Evolutionary conservation across 2,113 vertebrate species (phyloP).

Genomic region (Aspidoscelis tigris): DNA sequence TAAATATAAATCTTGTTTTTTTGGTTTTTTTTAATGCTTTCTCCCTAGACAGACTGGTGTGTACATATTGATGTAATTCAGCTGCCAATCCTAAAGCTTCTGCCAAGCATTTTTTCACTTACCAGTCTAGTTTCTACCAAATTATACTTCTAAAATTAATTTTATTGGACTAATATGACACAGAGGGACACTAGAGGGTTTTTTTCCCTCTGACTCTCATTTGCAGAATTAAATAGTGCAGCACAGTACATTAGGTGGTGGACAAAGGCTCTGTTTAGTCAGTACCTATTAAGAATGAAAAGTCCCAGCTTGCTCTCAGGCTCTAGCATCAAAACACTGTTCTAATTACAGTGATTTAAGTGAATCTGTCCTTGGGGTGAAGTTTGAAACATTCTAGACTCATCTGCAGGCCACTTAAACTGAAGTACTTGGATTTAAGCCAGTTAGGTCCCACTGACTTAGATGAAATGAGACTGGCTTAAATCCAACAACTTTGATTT

Average conservation of each 20-base stretch:
- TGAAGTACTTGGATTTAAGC: slow-evolving; percentile 29
- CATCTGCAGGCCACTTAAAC: slow-evolving; percentile 22
- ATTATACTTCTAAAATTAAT: not conserved
- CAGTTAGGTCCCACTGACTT: slow-evolving; percentile 29
- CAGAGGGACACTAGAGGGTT: not conserved
- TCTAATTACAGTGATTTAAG: slow-evolving; percentile 41
- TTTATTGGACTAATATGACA: not conserved
- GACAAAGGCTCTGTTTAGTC: not conserved
- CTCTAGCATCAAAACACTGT: slow-evolving; percentile 28
- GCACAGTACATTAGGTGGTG: not conserved
- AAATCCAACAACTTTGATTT: slow-evolving; percentile 8
- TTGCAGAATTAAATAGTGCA: slow-evolving; percentile 19
- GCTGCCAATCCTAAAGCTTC: not conserved
- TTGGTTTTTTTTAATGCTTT: not conserved
- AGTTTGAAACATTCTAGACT: slow-evolving; percentile 18
- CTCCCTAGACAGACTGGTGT: too few species aligned
- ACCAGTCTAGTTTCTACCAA: not conserved
- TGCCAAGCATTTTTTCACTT: not conserved
- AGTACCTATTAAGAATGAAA: slow-evolving; percentile 25
- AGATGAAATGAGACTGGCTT: slow-evolving; percentile 35
- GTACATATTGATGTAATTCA: not conserved
- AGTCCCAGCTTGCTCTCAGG: slow-evolving; percentile 18
- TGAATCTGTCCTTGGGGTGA: slow-evolving; percentile 33
- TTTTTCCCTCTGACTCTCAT: not conserved
- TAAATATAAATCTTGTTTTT: not conserved